Evolutionary conservation across 2,797 vertebrate species (phyloP).

Genomic region (Sciaenops ocellatus): DNA sequence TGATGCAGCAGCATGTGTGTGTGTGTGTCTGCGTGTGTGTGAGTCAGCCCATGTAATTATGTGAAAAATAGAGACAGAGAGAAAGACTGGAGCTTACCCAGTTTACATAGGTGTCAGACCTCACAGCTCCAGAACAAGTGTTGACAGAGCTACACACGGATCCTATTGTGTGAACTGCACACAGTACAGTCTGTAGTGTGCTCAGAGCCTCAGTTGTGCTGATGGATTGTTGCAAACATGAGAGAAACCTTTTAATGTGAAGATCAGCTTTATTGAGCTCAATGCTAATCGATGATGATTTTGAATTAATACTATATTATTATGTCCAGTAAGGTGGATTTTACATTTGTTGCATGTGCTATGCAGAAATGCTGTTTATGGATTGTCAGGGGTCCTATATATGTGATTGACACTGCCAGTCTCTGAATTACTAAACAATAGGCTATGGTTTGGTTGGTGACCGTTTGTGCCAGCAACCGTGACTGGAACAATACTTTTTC

Average conservation of each 20-base stretch:
- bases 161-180: constrained; percentile 61
- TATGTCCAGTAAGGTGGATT: not conserved
- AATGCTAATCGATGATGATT: constrained; percentile 1
- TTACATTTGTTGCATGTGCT: not conserved
- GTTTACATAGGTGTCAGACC: constrained; percentile 74
- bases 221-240: not conserved
- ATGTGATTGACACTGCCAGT: not conserved
- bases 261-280: not conserved
- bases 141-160: constrained; percentile 63
- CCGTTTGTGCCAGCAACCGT: not conserved
- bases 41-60: constrained; percentile 41
- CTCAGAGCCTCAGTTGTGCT: not conserved
- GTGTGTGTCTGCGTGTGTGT: constrained; percentile 21
- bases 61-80: constrained; percentile 64
- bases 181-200: constrained; percentile 29
- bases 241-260: constrained; percentile 3
- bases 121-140: constrained; percentile 70
- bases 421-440: too few species aligned
- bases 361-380: not conserved
- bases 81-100: constrained; percentile 63
- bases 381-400: rapidly evolving
- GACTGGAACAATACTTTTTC: not conserved
- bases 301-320: not conserved
- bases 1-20: constrained; percentile 43
- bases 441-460: too few species aligned